Base-by-base conservation (phyloP, 2,113 vertebrate genomes). In the Herpailurus yagouaroundi region DNA sequence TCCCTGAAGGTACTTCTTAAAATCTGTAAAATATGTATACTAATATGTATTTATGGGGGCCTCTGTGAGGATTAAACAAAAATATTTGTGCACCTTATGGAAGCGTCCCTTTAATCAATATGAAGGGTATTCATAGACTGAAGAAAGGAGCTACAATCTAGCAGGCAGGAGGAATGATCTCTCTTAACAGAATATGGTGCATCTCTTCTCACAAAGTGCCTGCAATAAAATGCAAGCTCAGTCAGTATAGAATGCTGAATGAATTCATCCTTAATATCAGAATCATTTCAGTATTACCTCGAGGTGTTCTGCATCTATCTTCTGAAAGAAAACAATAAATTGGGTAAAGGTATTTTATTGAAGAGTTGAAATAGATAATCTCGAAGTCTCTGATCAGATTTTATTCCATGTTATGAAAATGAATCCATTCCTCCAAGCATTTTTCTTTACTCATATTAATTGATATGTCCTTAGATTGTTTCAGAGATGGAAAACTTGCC, bases 401-500 rank as follows among this genome's bases (percentile, higher is more conserved):
- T 97, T 38, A 52, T 93, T 97, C 85, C 92, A 4, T 19, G 84
- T 31, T 95, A 52, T 96, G 84, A 98, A 97, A 97, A 76, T 18
- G 12, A 14, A 92, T 60, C 76, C 15, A 96, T 97, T 91, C 18
- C 63, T 97, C 52, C 82, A 57, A 76, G 96, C 52, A 71, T 71
- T 95, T 97, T 94, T 31, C 57, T 69, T 97, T 94, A 87, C 48
- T 95, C 38, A 11, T 63, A 74, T 74, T 96, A 90, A 68, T n/a
- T 95, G 41, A 86, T 96, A 64, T 64, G 10, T 82, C 57, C 97
- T 97, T 82, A 91, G 81, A 95, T 96, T 92, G 64, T 80, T 96
- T 97, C 83, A 94, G 55, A 74, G 82, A 96, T 66, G 45, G 33
- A 38, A 96, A 94, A 92, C 27, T 77, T 83, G 31, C 27, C 6